These are phyloP conservation scores for Tiaroga cobitis DNA, from an alignment of 2,797 vertebrate genomes.

Conservation along the genomic window DNA sequence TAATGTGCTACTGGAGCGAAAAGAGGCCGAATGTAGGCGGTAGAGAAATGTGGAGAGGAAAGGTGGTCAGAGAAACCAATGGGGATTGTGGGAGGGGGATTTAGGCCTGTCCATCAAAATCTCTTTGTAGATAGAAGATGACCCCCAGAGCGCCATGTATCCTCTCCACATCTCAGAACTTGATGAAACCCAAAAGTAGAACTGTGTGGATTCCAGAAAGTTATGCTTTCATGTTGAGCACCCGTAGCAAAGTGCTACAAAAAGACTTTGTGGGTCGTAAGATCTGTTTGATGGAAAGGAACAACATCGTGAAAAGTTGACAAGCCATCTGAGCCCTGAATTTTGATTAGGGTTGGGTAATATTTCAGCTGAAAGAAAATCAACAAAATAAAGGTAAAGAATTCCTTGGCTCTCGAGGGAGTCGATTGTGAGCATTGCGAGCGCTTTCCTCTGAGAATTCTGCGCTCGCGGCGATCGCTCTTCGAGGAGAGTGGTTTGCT, in stretches of 20 bases:
- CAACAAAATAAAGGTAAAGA: too few species aligned
- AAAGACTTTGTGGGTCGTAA: conserved; percentile 6
- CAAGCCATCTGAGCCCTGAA: background rate
- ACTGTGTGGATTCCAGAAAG: conserved; percentile 20
- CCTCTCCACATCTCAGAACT: conserved; percentile 18
- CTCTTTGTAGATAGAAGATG: conserved; percentile 31
- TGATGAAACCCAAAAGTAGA: conserved; percentile 3
- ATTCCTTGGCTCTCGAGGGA: too few species aligned
- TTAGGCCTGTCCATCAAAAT: conserved; percentile 40
- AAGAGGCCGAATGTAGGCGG: conserved; percentile 24
- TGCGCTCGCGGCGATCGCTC: too few species aligned
- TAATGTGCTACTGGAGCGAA: conserved; percentile 45
- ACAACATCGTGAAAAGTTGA: conserved; percentile 1
- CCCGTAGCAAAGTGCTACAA: conserved; percentile 30
- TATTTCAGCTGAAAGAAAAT: too few species aligned
- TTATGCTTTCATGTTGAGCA: conserved; percentile 14
- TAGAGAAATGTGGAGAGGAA: conserved; percentile 20
- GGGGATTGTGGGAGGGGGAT: conserved; percentile 6
- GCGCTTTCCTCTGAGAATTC: too few species aligned
- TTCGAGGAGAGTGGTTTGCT: too few species aligned
- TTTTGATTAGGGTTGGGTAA: background rate
- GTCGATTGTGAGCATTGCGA: too few species aligned
- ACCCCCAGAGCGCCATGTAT: background rate
- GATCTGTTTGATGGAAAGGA: conserved; percentile 3
- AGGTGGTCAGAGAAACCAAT: conserved; percentile 15